These are phyloP conservation scores for Neocrepidodera transversa DNA, from an alignment of 2,888 invertebrate genomes.

Conservation along the genomic window DNA sequence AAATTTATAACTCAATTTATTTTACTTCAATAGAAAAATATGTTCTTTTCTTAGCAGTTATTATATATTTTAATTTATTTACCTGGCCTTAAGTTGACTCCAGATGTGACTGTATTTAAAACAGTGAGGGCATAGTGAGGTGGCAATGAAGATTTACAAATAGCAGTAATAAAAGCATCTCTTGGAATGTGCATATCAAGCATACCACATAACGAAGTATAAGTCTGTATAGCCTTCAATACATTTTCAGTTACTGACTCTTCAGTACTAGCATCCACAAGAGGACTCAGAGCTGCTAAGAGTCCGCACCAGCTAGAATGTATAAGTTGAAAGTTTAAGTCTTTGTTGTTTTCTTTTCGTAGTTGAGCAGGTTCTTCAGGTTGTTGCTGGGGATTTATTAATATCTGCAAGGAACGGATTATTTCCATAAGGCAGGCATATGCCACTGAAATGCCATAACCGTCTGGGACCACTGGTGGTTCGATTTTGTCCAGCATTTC, in stretches of 20 bases:
- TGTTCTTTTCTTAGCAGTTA: too few species aligned
- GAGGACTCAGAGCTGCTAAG: slow-evolving; percentile 86
- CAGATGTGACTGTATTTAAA: slow-evolving; percentile 70
- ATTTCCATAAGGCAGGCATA: slow-evolving; percentile 93
- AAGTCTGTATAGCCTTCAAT: slow-evolving; percentile 88
- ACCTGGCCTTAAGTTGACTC: slow-evolving; percentile 56
- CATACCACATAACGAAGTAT: slow-evolving; percentile 88
- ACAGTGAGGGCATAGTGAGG: slow-evolving; percentile 94
- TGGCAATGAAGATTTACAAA: slow-evolving; percentile 96
- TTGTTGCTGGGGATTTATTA: slow-evolving; percentile 67
- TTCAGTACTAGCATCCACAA: slow-evolving; percentile 95
- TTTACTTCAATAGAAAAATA: too few species aligned
- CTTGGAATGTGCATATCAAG: slow-evolving; percentile 79
- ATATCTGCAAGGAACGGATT: slow-evolving; percentile 82
- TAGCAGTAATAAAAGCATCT: slow-evolving; percentile 92
- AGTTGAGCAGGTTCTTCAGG: slow-evolving; percentile 41
- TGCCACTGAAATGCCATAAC: slow-evolving; percentile 95
- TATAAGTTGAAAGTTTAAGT: slow-evolving; percentile 76
- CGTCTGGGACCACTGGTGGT: slow-evolving; percentile 92
- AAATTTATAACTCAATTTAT: not conserved
- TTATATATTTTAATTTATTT: too few species aligned
- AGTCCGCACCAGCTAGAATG: slow-evolving; percentile 96
- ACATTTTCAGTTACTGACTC: slow-evolving; percentile 92
- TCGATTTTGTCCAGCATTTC: slow-evolving; percentile 97
- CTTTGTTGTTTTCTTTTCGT: slow-evolving; percentile 58